Conservation (phyloP, 2,797 vertebrate species). For the Lithobates sylvaticus region DNA sequence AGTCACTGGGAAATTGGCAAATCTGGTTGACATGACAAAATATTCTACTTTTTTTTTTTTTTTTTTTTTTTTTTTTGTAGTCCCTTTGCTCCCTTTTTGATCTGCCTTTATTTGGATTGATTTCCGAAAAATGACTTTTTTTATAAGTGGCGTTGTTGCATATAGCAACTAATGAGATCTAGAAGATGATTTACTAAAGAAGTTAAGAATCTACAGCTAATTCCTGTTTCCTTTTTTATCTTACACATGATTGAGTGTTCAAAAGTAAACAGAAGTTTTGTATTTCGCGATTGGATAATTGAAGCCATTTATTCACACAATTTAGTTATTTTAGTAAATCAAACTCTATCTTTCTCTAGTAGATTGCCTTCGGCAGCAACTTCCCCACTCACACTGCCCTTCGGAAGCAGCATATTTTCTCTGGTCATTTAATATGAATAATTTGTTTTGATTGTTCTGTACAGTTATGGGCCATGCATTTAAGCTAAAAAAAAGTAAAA, state of each 20-base stretch:
- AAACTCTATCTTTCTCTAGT: too few species aligned
- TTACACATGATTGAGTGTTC: too few species aligned
- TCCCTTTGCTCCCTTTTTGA: neutral
- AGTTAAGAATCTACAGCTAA: too few species aligned
- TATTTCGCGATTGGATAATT: too few species aligned
- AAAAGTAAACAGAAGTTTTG: neutral
- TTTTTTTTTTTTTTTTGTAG: too few species aligned
- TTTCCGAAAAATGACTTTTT: neutral
- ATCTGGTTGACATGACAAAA: neutral
- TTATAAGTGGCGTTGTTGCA: neutral
- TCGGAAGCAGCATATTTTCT: neutral
- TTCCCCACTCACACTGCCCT: neutral
- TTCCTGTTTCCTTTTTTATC: too few species aligned
- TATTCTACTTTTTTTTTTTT: too few species aligned
- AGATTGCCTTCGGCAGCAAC: neutral
- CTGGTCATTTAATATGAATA: neutral
- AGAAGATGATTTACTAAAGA: neutral
- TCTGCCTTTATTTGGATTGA: neutral
- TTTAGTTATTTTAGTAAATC: too few species aligned
- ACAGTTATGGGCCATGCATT: neutral
- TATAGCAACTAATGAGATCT: neutral
- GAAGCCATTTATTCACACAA: too few species aligned
- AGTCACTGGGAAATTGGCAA: too few species aligned
- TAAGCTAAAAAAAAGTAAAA: constrained; percentile 37
- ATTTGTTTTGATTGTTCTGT: constrained; percentile 3